phyloP scores from a whole-genome alignment of 92 coral and sea anemone genomes.

The Umimayanthus chanpuru region DNA sequence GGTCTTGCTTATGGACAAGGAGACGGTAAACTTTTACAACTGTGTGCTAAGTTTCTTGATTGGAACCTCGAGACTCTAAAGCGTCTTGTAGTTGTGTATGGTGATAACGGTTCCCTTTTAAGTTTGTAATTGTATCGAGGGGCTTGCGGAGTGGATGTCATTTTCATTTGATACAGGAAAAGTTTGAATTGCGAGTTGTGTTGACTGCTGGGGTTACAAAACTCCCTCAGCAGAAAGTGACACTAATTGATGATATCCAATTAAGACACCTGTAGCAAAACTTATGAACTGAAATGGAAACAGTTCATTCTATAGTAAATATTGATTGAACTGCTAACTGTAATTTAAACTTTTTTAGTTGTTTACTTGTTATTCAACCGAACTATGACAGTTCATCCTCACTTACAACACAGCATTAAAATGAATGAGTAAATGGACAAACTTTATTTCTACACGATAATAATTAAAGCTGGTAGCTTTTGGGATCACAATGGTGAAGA shows the following conservation, averaged over 20 bases:
- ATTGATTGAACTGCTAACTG: too few species aligned
- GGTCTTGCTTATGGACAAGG: conserved; percentile 96
- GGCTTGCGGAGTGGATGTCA: background rate
- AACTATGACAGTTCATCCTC: too few species aligned
- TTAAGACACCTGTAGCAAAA: background rate
- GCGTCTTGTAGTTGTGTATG: background rate
- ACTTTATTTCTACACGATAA: too few species aligned
- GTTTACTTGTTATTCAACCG: too few species aligned
- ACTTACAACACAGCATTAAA: too few species aligned
- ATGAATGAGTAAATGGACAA: too few species aligned
- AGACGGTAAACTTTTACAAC: conserved; percentile 67
- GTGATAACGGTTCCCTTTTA: background rate
- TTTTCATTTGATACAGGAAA: background rate
- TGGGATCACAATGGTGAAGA: too few species aligned
- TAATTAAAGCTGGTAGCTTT: too few species aligned
- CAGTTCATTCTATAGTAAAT: background rate
- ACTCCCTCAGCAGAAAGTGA: background rate
- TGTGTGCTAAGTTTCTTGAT: background rate
- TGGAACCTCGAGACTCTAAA: background rate
- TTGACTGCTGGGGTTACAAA: background rate
- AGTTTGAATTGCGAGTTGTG: background rate
- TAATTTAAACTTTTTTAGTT: too few species aligned
- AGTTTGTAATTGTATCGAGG: background rate
- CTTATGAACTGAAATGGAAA: background rate
- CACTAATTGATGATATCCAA: background rate